Base-by-base conservation (phyloP, 2,797 vertebrate genomes). In the Schizopygopsis pylzovi region DNA sequence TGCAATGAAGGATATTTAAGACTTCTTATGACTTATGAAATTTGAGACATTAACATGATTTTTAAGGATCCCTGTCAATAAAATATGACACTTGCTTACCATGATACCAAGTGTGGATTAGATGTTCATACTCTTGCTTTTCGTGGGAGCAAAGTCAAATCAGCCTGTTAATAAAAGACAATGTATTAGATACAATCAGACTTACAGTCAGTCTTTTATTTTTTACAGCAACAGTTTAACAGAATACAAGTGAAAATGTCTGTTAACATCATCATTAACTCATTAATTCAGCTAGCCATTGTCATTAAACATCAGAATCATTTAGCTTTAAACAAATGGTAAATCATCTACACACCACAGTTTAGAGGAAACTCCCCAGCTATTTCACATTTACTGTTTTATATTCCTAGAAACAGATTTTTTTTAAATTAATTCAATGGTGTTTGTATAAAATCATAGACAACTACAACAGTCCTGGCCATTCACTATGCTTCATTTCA, bases 41-140 rank as follows among this genome's bases (percentile, higher is more conserved):
- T 33, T 20, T 20, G 6, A 20, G 16, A 76, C 39, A 71, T 41
- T 41, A 7, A 41, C 39, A 41, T 43, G 39, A n/a, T n/a, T 43
- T 49, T 25, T 25, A 33, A 78, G 37, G 6, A 59, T 25, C 18
- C 20, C 28, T 68, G 45, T 33, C 33, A 33, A 70, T 16, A 82
- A 11, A 79, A n/a, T n/a, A 52, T 25, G 52, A 39, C 33, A 82
- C 52, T 56, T 8, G 83, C 54, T 94, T 94, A 95, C 95, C 95
- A 96, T 96, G 93, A 91, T 95, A 95, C 92, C 92, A 85, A 83
- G 91, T 85, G 83, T 87, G 91, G 89, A 86, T 94, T 90, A 95
- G 89, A 91, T 87, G 85, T 28, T 82, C 92, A 90, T 90, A 43
- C 43, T 82, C 63, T 54, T 79, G 87, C 33, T n/a, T 47, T 88